Conservation (phyloP, 2,797 vertebrate species). For the Lemur catta region DNA sequence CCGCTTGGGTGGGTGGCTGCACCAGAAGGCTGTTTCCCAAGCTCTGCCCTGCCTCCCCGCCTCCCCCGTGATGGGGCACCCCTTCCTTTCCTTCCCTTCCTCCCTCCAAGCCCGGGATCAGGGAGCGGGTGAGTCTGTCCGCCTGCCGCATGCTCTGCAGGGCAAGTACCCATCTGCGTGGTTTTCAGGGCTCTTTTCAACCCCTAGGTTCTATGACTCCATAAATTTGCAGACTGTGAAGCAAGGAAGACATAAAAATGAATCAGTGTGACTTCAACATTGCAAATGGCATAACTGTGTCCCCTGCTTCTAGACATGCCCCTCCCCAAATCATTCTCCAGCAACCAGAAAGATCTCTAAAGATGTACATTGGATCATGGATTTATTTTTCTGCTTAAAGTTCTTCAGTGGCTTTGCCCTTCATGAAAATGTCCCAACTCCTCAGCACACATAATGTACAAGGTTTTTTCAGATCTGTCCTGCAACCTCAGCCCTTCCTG, state of each 20-base stretch:
- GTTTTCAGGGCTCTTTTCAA: not conserved
- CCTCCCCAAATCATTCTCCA: not conserved
- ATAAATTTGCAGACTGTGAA: not conserved
- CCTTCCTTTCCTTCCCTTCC: no score
- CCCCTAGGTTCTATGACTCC: not conserved
- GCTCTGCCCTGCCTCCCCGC: not conserved
- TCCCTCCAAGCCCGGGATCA: not conserved
- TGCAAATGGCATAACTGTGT: not conserved
- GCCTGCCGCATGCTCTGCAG: not conserved
- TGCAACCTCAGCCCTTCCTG: not conserved
- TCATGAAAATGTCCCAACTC: not conserved
- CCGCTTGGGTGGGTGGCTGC: constrained; percentile 10
- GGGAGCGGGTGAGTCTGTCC: not conserved
- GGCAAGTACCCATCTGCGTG: not conserved
- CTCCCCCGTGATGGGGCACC: not conserved
- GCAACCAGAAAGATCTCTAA: not conserved
- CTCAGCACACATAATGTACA: not conserved
- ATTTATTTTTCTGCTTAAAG: not conserved
- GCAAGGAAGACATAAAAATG: not conserved
- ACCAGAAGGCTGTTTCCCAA: not conserved
- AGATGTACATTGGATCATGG: not conserved
- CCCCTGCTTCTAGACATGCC: not conserved
- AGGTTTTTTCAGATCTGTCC: not conserved
- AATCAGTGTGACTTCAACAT: not conserved
- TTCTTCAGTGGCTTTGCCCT: not conserved